These are phyloP conservation scores for Chlamydotis undulata DNA, from an alignment of 2,113 vertebrate genomes.

Conservation along the genomic window DNA sequence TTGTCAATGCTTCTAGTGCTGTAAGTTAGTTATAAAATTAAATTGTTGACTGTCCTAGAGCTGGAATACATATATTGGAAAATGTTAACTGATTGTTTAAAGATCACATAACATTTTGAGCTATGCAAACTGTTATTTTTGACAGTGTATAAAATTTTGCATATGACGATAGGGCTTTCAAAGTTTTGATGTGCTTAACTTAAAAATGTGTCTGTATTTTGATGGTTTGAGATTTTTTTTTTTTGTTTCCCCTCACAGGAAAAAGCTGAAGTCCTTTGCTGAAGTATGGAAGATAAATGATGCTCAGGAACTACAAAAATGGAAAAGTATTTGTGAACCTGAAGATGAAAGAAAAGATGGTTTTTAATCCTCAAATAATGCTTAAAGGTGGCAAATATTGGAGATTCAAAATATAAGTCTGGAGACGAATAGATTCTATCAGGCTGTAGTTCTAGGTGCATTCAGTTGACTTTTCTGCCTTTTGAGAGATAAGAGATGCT, in stretches of 20 bases:
- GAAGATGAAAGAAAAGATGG: conserved; percentile 36
- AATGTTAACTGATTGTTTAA: neutral
- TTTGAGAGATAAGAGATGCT: neutral
- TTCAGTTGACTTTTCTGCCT: neutral
- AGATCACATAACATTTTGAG: neutral
- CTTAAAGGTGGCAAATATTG: neutral
- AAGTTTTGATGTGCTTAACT: neutral
- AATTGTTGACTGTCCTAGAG: neutral
- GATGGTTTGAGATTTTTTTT: neutral
- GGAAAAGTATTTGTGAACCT: conserved; percentile 44
- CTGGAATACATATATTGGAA: neutral
- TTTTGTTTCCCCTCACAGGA: conserved; percentile 32
- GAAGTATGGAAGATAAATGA: conserved; percentile 66
- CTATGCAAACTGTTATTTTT: neutral
- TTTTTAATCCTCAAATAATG: conserved; percentile 30
- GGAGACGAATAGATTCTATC: neutral
- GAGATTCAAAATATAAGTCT: neutral
- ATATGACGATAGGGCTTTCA: neutral
- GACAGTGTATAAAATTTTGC: neutral
- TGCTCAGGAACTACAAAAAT: conserved; percentile 65
- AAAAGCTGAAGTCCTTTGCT: conserved; percentile 69
- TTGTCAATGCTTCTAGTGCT: neutral
- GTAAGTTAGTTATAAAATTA: neutral
- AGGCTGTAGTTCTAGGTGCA: neutral
- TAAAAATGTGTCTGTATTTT: neutral